Percentiles rank a stretch among this genome's conserved stretches.
Evolutionary conservation across 1,140 invertebrate genomes (phyloP).

Genomic region (Euschistus heros): DNA sequence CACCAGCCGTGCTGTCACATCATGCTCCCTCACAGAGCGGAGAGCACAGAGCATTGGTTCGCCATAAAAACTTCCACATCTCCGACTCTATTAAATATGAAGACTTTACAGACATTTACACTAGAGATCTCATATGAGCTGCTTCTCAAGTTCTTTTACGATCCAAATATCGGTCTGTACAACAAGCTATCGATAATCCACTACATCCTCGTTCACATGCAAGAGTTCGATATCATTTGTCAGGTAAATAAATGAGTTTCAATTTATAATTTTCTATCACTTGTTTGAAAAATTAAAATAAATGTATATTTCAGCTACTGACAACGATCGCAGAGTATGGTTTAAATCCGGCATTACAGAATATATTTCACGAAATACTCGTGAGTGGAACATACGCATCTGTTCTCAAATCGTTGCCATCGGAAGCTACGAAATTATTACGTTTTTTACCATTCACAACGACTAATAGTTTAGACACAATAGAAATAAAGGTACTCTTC

Average conservation of each 20-base stretch:
- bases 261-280: neutral
- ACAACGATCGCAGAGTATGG: slow-evolving; percentile 40
- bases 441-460: slow-evolving; percentile 60
- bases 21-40: slow-evolving; percentile 34
- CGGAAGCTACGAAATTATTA: slow-evolving; percentile 52
- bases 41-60: slow-evolving; percentile 5
- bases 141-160: slow-evolving; percentile 52
- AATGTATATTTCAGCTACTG: slow-evolving; percentile 36
- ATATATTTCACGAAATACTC: slow-evolving; percentile 64
- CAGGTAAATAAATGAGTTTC: slow-evolving; percentile 39
- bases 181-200: slow-evolving; percentile 63
- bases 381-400: slow-evolving; percentile 57
- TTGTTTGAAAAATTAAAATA: neutral
- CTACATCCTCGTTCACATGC: slow-evolving; percentile 62
- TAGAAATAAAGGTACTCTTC: slow-evolving; percentile 41
- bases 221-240: slow-evolving; percentile 55
- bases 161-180: slow-evolving; percentile 9
- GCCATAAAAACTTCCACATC: slow-evolving; percentile 31
- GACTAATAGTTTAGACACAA: slow-evolving; percentile 38
- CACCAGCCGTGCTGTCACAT: slow-evolving; percentile 74
- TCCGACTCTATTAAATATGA: slow-evolving; percentile 33
- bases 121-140: slow-evolving; percentile 49
- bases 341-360: slow-evolving; percentile 41
- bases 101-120: slow-evolving; percentile 34
- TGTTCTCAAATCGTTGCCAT: slow-evolving; percentile 56